A percentile compares a stretch with the other conserved stretches of the same genome.
These are phyloP conservation scores for Oreotragus oreotragus DNA, from an alignment of 2,113 vertebrate genomes.

Conservation along the genomic window DNA sequence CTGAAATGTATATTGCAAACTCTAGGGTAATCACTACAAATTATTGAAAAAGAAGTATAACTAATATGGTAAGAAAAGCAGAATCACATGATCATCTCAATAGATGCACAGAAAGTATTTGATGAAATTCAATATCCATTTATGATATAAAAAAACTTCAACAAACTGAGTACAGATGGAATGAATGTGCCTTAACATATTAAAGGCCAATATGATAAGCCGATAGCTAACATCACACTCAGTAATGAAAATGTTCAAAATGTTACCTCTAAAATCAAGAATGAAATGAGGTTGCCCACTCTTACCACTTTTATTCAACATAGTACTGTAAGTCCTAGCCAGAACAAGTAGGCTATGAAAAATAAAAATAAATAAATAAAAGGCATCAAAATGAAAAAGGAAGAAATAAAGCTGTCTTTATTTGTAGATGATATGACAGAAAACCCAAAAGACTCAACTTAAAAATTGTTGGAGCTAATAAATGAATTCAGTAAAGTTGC, in stretches of 20 bases:
- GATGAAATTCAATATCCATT: neutral
- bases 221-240: neutral
- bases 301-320: neutral
- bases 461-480: neutral
- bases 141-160: neutral
- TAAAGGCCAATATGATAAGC: neutral
- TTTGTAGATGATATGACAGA: neutral
- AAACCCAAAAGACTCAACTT: neutral
- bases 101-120: neutral
- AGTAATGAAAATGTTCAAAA: neutral
- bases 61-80: neutral
- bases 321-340: neutral
- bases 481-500: neutral
- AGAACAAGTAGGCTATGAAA: neutral
- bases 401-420: neutral
- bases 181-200: neutral
- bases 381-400: neutral
- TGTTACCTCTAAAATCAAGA: neutral
- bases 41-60: neutral
- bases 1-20: neutral
- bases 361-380: neutral
- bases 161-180: neutral
- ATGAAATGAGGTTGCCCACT: neutral
- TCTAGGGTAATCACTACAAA: neutral
- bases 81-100: neutral